These are phyloP conservation scores for Urocitellus parryii DNA, from an alignment of 2,113 vertebrate species.

Conservation along the genomic window DNA sequence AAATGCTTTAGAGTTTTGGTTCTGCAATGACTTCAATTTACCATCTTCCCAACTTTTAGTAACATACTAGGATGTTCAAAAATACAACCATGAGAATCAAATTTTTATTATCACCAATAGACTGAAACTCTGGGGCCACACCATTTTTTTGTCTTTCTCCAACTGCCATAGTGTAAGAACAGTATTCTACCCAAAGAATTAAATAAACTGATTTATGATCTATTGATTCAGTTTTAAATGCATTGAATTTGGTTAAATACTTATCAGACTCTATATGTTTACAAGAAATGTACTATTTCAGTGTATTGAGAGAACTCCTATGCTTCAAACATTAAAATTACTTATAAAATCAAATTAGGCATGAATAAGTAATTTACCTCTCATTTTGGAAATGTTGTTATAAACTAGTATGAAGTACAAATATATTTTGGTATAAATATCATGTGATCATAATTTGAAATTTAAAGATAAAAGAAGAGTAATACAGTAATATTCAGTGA, in stretches of 20 bases:
- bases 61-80: neutral
- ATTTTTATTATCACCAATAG: neutral
- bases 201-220: neutral
- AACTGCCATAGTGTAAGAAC: neutral
- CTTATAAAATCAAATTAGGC: neutral
- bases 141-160: neutral
- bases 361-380: neutral
- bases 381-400: neutral
- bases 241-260: neutral
- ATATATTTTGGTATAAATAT: neutral
- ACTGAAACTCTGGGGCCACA: neutral
- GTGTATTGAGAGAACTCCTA: neutral
- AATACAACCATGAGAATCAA: neutral
- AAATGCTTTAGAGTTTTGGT: neutral
- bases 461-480: neutral
- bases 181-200: neutral
- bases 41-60: neutral
- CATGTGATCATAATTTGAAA: neutral
- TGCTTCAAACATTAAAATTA: neutral
- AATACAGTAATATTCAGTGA: neutral
- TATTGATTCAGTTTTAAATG: neutral
- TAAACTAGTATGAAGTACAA: neutral
- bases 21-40: neutral
- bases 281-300: neutral
- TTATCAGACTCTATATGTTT: neutral